Evolutionary conservation across 2,888 invertebrate species (phyloP), one percentile per base, ranked within the genome.

Genomic region (Cylindroiulus punctatus): DNA sequence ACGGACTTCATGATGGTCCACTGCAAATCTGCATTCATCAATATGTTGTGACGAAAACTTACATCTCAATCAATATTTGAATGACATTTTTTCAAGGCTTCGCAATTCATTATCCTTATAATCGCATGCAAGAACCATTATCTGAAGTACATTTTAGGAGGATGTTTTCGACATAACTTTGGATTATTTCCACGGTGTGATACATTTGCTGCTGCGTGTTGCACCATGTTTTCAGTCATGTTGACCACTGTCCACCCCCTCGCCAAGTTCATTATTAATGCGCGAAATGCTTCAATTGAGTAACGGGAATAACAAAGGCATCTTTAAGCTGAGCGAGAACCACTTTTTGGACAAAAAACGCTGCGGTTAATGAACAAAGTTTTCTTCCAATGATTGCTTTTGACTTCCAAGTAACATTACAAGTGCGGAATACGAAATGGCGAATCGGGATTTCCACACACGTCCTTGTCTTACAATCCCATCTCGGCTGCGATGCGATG

Each of bases 361-460:
- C n/a, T 84, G 84, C 47, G 84, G 84, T 84, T 84, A 84, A 84
- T 84, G 84, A 84, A 84, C 84, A 84, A 84, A 84, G 47, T 84
- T 84, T 57, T 84, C 84, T 84, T 84, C 36, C 57, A 57, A 57
- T 84, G 84, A 84, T 84, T 84, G 47, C 84, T 84, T 84, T 84
- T 52, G 44, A 40, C 83, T 83, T 83, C 83, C 83, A 42, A 44
- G 40, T 83, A 83, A 83, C 83, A 44, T 42, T 40, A 83, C 83
- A 26, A 83, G 83, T 83, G 44, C 44, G 40, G 83, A 83, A 83
- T 83, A 83, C 83, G 40, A 83, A 83, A 40, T 83, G 26, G 26
- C 40, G 26, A 83, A 40, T 83, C 44, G 83, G 83, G 42, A 83
- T 83, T 83, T 83, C 83, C 83, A 83, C 42, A 44, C 83, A 83